These are phyloP conservation scores for Dolomedes plantarius DNA, from an alignment of 2,888 invertebrate genomes.

Conservation along the genomic window DNA sequence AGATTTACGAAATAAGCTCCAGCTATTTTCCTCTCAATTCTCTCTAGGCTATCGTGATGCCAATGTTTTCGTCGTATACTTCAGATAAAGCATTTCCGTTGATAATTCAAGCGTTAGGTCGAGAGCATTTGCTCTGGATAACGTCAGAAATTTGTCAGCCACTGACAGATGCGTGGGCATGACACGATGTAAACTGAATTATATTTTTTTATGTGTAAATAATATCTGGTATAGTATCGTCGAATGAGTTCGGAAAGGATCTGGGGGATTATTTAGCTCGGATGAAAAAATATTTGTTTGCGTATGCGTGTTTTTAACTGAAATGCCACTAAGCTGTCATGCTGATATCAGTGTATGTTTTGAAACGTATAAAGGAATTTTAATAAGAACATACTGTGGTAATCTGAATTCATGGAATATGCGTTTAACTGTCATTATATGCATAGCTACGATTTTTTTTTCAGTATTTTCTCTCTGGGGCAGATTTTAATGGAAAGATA, in stretches of 20 bases:
- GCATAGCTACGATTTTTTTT: no score
- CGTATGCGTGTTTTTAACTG: no score
- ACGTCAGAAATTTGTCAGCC: neutral
- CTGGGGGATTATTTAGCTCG: neutral
- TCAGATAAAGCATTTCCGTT: neutral
- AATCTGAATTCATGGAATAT: no score
- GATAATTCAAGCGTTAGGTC: neutral
- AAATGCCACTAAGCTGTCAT: no score
- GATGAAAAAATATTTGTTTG: no score
- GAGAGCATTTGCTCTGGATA: neutral
- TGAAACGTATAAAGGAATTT: no score
- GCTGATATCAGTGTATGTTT: no score
- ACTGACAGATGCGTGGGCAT: neutral
- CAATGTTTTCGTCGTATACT: neutral
- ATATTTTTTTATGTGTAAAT: neutral
- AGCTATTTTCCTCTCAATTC: neutral
- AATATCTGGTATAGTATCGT: neutral
- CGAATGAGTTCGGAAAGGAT: neutral
- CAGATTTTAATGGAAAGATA: no score
- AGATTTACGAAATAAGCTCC: neutral
- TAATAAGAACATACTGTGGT: no score
- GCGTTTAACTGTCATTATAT: no score
- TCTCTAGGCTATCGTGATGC: neutral
- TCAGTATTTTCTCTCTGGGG: no score
- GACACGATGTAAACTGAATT: conserved; percentile 3